Percentiles rank a stretch among this genome's conserved stretches.
phyloP scores from a whole-genome alignment of 2,113 vertebrate genomes.

The Spheniscus mendiculus region DNA sequence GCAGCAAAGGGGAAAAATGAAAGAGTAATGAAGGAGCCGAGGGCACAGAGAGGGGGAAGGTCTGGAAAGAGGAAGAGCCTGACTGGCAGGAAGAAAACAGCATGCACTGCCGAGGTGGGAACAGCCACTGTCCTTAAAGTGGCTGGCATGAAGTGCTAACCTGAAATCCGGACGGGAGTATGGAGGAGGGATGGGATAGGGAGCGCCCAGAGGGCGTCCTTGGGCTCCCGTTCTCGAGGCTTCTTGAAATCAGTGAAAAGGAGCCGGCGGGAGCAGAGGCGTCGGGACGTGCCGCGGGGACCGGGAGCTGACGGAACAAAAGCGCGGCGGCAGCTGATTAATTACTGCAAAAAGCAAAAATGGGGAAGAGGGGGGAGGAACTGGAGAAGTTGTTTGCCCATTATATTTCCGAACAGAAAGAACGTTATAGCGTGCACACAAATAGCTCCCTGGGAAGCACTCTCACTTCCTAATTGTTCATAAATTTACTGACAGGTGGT shows the following conservation, averaged over 20 bases:
- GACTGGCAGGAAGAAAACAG: neutral
- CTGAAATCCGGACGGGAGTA: fast-evolving
- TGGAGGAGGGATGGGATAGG: fast-evolving
- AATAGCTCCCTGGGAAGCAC: conserved; percentile 79
- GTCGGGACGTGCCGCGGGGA: neutral
- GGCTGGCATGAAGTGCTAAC: fast-evolving
- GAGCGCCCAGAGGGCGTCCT: neutral
- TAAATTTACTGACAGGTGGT: conserved; percentile 83
- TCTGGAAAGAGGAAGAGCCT: neutral
- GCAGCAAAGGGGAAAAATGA: neutral
- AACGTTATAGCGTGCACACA: conserved; percentile 68
- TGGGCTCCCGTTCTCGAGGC: neutral
- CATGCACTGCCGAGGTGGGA: fast-evolving
- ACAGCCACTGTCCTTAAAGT: neutral
- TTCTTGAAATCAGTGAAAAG: neutral
- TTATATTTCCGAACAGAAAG: conserved; percentile 66
- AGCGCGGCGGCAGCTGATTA: conserved; percentile 48
- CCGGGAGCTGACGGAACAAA: neutral
- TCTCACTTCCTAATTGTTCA: conserved; percentile 81
- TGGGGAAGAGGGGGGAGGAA: neutral
- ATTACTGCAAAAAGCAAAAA: conserved; percentile 54
- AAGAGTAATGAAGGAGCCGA: neutral
- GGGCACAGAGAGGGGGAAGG: neutral
- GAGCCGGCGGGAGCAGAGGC: fast-evolving
- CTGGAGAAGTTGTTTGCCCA: conserved; percentile 65